Evolutionary conservation across 2,888 invertebrate genomes (phyloP), one percentile per base, ranked within the genome.

Genomic region (Dorcus parallelipipedus): DNA sequence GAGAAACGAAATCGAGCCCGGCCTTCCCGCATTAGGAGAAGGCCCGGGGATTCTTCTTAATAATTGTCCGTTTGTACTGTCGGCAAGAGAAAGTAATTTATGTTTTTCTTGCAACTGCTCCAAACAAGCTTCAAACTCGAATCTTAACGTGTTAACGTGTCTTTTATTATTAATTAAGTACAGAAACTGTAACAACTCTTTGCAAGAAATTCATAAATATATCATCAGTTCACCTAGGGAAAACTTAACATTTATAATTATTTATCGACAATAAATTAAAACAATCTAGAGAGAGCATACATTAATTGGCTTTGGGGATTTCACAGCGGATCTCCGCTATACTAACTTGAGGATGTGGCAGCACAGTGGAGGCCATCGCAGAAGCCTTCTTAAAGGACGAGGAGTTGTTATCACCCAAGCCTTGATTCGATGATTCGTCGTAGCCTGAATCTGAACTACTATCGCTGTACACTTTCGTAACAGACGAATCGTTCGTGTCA

Each of bases 361-460:
- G 56, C 45, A 45, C 45, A 41, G 50, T 43, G 49, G 39, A 50
- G 45, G 47, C 49, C 7, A 56, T 63, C 48, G 51, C 60, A 55
- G 42, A 14, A 14, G 51, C 54, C 33, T 58, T 62, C 10, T 49
- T 54, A 4, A 52, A 6, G 8, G 43, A 10, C 38, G 52, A 17
- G 41, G 58, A 10, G 40, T 17, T 60, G 57, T 64, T 69, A 7
- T 23, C 54, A 17, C 57, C 76, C 45, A 75, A 69, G 45, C 80
- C 80, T 63, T 79, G 84, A 73, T 84, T 85, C 51, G 84, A 84
- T 40, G 82, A 84, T 69, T 89, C 88, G 70, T 89, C 89, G 68
- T 88, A 89, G 4, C 88, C 89, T 0, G 88, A 88, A 74, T 89
- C 89, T 0, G 87, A 88, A 38, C 88, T 88, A 68, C 85, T 86